Conservation (phyloP, 2,113 vertebrate species). For the Megalops atlanticus region DNA sequence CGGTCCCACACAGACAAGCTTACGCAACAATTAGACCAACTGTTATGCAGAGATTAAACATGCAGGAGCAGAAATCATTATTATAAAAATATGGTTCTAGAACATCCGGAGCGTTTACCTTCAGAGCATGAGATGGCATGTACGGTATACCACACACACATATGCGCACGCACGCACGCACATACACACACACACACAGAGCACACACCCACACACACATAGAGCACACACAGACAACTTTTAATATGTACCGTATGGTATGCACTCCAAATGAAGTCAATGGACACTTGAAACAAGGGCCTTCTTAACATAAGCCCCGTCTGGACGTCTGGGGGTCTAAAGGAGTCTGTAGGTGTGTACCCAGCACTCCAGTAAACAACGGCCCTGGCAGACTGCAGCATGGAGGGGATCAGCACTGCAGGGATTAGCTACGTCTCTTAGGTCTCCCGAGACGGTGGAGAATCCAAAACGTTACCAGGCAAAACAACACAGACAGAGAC, state of each 20-base stretch:
- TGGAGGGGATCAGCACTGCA: not conserved
- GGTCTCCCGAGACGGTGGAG: not conserved
- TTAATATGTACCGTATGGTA: not conserved
- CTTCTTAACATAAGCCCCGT: not conserved
- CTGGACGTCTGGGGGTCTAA: not conserved
- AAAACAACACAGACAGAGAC: not conserved
- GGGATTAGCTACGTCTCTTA: not conserved
- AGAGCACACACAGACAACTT: not conserved
- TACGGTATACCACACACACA: conserved; percentile 3
- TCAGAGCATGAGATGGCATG: conserved; percentile 10
- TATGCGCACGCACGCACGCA: not conserved
- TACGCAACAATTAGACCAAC: too few relatives aligned
- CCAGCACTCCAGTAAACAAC: not conserved
- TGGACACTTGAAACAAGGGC: not conserved
- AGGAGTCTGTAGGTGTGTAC: not conserved
- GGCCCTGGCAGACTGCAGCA: not conserved
- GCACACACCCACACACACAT: conserved; percentile 13
- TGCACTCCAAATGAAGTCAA: not conserved
- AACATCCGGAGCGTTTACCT: not conserved
- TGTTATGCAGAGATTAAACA: not conserved
- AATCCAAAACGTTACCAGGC: not conserved
- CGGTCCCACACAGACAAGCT: too few relatives aligned
- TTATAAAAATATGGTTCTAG: not conserved
- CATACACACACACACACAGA: conserved; percentile 1
- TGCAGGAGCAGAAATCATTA: not conserved